Base-by-base conservation (phyloP, 2,113 vertebrate genomes). In the Gnathonemus echidnorhynchus region DNA sequence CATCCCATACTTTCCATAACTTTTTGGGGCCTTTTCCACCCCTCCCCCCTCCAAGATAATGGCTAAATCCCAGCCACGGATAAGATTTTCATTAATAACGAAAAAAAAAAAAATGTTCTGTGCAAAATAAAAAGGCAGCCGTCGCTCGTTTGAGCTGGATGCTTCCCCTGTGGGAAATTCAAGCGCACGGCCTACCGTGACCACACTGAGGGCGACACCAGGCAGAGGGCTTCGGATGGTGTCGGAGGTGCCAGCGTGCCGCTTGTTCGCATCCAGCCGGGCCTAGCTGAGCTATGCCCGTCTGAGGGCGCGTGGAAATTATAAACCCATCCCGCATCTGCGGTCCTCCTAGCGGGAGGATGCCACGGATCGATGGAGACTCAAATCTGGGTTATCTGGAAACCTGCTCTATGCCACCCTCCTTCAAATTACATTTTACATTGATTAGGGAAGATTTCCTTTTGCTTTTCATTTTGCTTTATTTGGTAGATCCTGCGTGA, bases 81-180 rank as follows among this genome's bases (percentile, higher is more conserved):
- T n/a, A 90, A 90, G 84, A 49, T 91, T 93, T 89, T 91, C 49
- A 45, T 85, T 62, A 62, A 88, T 19, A 56, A 21, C 52, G 21
- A 91, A 92, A 91, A 91, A 91, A 90, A 90, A 93, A 92, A 91
- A 90, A 85, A 90, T 88, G 77, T 90, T 13, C 89, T 90, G 88
- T 62, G 89, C 90, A 70, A 90, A 92, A 90, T 89, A 89, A 92
- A 91, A 89, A 89, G 89, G 89, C 91, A 90, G 92, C 90, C 89
- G 48, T 17, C 91, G 90, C 90, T 90, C 92, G 88, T 93, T 92
- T 92, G 91, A 91, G 89, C 91, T 89, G 91, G 91, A 88, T 88
- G 48, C 39, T 62, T 92, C 92, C 90, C 91, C 89, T 66, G 90
- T 80, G 91, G 87, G 91, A 90, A 91, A 91, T 89, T 88, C 90